Evolutionary conservation across 2,113 vertebrate species (phyloP).

Genomic region (Oryzias melastigma): DNA sequence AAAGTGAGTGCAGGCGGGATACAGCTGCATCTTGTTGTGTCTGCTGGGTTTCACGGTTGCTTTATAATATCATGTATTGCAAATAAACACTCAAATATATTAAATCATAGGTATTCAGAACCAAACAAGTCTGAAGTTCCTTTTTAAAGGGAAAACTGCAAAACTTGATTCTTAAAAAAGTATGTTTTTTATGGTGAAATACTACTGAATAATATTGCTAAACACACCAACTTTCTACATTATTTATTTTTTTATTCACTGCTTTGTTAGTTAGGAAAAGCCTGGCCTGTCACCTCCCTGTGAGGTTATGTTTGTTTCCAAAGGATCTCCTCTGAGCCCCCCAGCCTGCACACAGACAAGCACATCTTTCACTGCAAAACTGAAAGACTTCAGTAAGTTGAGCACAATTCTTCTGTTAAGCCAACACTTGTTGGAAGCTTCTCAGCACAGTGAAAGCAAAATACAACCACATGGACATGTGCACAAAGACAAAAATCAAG

Average conservation of each 20-base stretch:
- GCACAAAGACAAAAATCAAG: constrained; percentile 26
- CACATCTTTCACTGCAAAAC: constrained; percentile 29
- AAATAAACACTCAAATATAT: constrained; percentile 24
- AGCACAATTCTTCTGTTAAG: constrained; percentile 36
- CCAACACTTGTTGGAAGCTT: constrained; percentile 59
- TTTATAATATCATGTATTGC: constrained; percentile 21
- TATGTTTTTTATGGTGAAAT: too few species aligned
- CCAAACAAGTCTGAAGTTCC: too few species aligned
- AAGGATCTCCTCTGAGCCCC: constrained; percentile 10
- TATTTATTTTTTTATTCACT: constrained; percentile 17
- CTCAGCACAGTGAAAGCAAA: constrained; percentile 52
- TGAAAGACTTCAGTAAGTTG: constrained; percentile 23
- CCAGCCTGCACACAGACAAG: constrained; percentile 17
- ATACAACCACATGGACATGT: constrained; percentile 40
- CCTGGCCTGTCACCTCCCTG: constrained; percentile 11
- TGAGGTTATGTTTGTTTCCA: constrained; percentile 14
- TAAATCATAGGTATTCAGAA: too few species aligned
- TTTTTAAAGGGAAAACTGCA: too few species aligned
- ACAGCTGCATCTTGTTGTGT: constrained; percentile 6
- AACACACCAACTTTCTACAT: constrained; percentile 1
- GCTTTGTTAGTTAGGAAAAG: constrained; percentile 28
- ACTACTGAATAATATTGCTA: neutral
- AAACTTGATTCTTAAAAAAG: too few species aligned
- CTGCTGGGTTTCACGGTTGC: constrained; percentile 37
- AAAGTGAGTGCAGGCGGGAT: constrained; percentile 44